These are phyloP conservation scores for Formica aserva DNA, from an alignment of 2,888 invertebrate genomes.

Conservation along the genomic window DNA sequence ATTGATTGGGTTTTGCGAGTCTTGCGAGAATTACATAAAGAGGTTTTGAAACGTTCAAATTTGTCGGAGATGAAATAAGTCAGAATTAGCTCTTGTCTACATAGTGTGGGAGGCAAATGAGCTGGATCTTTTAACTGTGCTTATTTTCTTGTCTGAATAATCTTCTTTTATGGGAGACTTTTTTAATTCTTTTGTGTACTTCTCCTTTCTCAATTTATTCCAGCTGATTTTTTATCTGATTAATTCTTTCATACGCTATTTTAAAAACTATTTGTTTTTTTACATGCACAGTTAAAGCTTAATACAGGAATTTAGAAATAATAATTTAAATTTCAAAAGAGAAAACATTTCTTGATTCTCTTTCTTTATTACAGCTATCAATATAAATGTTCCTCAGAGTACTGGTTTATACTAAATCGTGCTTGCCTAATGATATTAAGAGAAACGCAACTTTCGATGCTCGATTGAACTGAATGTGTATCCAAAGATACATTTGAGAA, in stretches of 20 bases:
- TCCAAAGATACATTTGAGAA: not conserved
- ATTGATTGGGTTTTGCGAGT: conserved; percentile 31
- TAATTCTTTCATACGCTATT: not conserved
- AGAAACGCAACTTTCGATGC: conserved; percentile 13
- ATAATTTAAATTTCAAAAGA: not conserved
- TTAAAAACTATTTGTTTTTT: not conserved
- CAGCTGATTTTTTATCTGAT: not conserved
- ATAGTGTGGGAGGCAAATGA: conserved; percentile 41
- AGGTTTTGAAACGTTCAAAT: conserved; percentile 30
- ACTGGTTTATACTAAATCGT: not conserved
- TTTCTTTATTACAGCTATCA: not conserved
- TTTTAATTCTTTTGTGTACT: not conserved
- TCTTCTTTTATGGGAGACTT: conserved; percentile 1
- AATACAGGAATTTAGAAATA: not conserved
- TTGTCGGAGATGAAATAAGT: conserved; percentile 45
- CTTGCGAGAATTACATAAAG: conserved; percentile 35
- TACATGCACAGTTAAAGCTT: not conserved
- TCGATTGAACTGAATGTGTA: not conserved
- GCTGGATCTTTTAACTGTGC: conserved; percentile 10
- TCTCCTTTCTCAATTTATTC: conserved; percentile 1
- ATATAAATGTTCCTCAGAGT: not conserved
- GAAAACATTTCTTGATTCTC: not conserved
- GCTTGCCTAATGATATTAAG: not conserved
- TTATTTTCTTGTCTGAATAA: conserved; percentile 19
- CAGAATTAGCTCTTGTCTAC: conserved; percentile 33